A percentile compares a stretch with the other conserved stretches of the same genome.
Conservation (phyloP, 1,140 invertebrate species). For the Trichonephila clavipes region DNA sequence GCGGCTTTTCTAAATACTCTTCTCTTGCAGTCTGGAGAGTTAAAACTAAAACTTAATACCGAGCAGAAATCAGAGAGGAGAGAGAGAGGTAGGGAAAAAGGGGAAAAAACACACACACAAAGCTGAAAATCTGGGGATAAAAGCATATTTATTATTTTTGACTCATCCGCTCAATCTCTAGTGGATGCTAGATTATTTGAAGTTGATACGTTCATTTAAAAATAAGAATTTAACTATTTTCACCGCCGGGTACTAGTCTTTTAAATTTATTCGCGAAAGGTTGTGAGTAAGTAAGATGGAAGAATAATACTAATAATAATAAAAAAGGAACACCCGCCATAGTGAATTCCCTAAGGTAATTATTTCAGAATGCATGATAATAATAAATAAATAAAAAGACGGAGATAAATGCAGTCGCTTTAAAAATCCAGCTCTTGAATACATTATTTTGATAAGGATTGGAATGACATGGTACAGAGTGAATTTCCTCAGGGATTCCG, state of each 20-base stretch:
- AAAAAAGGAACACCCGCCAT: slow-evolving; percentile 7
- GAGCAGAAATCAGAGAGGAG: background rate
- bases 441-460: slow-evolving; percentile 61
- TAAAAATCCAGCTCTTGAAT: slow-evolving; percentile 49
- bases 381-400: slow-evolving; percentile 49
- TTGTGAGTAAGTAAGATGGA: background rate
- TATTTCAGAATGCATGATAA: slow-evolving; percentile 48
- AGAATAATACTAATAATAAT: background rate
- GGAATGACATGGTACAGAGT: slow-evolving; percentile 4
- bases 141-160: slow-evolving; percentile 50
- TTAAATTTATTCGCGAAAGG: background rate
- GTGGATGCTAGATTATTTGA: slow-evolving; percentile 52
- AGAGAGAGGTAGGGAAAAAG: no score
- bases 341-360: slow-evolving; percentile 53
- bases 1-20: slow-evolving; percentile 11
- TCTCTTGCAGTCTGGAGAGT: background rate
- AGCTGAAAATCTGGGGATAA: slow-evolving; percentile 26
- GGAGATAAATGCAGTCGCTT: background rate
- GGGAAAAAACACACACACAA: slow-evolving; percentile 1
- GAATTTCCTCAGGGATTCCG: background rate
- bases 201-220: slow-evolving; percentile 58
- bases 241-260: slow-evolving; percentile 37
- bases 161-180: slow-evolving; percentile 37
- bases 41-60: slow-evolving; percentile 27
- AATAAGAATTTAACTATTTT: slow-evolving; percentile 72